Conservation (phyloP, 2,888 invertebrate genomes). For the Xestobium rufovillosum region DNA sequence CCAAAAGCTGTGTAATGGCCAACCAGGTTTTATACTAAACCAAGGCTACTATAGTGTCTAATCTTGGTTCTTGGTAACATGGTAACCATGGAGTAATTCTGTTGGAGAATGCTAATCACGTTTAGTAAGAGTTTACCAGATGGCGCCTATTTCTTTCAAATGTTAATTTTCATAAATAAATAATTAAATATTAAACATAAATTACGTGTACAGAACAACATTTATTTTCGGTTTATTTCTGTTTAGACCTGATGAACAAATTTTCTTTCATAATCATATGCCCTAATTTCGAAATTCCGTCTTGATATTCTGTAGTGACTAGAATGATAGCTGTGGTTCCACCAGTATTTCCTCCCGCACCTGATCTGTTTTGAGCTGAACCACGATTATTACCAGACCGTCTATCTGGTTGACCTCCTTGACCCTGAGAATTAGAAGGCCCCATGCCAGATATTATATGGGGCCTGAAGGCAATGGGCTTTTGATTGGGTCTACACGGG, state of each 20-base stretch:
- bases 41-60: too few species aligned
- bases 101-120: too few species aligned
- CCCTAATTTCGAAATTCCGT: constrained; percentile 54
- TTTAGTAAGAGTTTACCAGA: too few species aligned
- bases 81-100: too few species aligned
- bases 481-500: constrained; percentile 49
- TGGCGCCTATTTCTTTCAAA: too few species aligned
- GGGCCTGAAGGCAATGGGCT: constrained; percentile 34
- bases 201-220: too few species aligned
- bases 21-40: too few species aligned
- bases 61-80: too few species aligned
- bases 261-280: constrained; percentile 54
- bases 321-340: constrained; percentile 23
- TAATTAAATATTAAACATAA: too few species aligned
- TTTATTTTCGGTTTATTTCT: constrained; percentile 13
- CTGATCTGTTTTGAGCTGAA: not conserved
- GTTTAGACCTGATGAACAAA: constrained; percentile 40
- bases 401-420: not conserved
- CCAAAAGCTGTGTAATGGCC: too few species aligned
- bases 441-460: too few species aligned
- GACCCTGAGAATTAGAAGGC: not conserved
- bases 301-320: constrained; percentile 54
- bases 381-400: constrained; percentile 8
- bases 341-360: constrained; percentile 6
- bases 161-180: too few species aligned